Percentiles rank a stretch among this genome's conserved stretches.
Evolutionary conservation across 2,888 invertebrate species (phyloP).

Genomic region (Muschampia plurimacula): DNA sequence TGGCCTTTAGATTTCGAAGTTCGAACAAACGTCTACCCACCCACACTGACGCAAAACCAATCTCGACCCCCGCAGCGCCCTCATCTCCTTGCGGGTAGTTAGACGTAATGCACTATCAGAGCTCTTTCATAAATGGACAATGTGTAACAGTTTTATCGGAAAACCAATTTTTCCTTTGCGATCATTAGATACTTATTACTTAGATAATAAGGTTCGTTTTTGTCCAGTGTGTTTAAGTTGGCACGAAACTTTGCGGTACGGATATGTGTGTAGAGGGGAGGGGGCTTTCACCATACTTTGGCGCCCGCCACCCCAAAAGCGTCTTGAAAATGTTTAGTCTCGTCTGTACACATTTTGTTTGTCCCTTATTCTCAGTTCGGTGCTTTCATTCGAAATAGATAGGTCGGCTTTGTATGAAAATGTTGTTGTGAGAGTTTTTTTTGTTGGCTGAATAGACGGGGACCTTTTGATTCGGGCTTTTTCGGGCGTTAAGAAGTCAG

Average conservation of each 20-base stretch:
- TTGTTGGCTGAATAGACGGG: constrained; percentile 37
- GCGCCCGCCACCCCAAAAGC: constrained; percentile 56
- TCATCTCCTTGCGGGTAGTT: constrained; percentile 30
- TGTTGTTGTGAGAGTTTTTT: constrained; percentile 43
- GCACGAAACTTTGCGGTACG: constrained; percentile 50
- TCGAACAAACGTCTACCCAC: constrained; percentile 58
- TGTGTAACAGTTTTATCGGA: constrained; percentile 50
- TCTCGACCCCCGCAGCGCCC: constrained; percentile 48
- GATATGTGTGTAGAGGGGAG: constrained; percentile 43
- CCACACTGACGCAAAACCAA: constrained; percentile 51
- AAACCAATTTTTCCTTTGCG: constrained; percentile 43
- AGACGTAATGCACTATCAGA: constrained; percentile 57
- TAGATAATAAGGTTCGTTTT: constrained; percentile 50
- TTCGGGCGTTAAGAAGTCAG: constrained; percentile 31
- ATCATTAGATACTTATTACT: constrained; percentile 9
- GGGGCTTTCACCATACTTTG: constrained; percentile 49
- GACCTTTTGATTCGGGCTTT: constrained; percentile 35
- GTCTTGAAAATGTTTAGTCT: constrained; percentile 81
- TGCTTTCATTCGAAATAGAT: constrained; percentile 67
- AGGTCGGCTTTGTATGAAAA: constrained; percentile 52
- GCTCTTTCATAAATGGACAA: constrained; percentile 67
- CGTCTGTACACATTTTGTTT: constrained; percentile 79
- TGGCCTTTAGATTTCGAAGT: constrained; percentile 63
- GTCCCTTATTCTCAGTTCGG: constrained; percentile 67
- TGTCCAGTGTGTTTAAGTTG: constrained; percentile 40